Percentiles rank a stretch among this genome's conserved stretches.
Evolutionary conservation across 2,888 invertebrate genomes (phyloP).

Genomic region (Alitta virens): DNA sequence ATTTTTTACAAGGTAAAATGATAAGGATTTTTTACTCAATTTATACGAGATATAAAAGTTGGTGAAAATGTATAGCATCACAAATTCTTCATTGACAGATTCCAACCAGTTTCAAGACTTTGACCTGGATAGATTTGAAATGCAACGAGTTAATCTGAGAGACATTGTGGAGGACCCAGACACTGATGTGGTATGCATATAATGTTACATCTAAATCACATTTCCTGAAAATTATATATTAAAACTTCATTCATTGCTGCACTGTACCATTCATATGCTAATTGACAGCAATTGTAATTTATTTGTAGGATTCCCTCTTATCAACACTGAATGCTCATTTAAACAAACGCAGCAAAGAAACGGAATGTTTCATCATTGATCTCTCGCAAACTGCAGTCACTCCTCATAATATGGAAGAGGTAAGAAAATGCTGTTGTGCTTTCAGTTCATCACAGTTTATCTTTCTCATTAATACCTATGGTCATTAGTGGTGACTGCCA

Average conservation of each 20-base stretch:
- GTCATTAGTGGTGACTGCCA: no score
- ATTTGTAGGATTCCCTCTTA: background rate
- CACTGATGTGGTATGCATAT: constrained; percentile 31
- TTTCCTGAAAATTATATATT: no score
- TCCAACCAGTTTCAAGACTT: constrained; percentile 30
- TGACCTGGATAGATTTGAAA: constrained; percentile 32
- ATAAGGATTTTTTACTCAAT: no score
- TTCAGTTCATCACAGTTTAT: no score
- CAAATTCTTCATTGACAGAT: constrained; percentile 30
- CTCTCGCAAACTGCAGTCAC: background rate
- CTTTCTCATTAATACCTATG: no score
- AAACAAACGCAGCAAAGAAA: background rate
- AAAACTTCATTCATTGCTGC: no score
- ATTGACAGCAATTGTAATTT: background rate
- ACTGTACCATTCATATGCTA: background rate
- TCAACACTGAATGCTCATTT: background rate
- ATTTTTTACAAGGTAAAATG: no score
- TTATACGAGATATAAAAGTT: no score
- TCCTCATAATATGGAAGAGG: background rate
- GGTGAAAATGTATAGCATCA: no score
- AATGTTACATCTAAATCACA: no score
- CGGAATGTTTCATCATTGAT: background rate
- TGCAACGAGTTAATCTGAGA: constrained; percentile 29
- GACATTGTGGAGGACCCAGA: constrained; percentile 31
- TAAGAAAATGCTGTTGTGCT: no score